phyloP scores from a whole-genome alignment of 2,888 invertebrate species.

The Ditylenchus weischeri region DNA sequence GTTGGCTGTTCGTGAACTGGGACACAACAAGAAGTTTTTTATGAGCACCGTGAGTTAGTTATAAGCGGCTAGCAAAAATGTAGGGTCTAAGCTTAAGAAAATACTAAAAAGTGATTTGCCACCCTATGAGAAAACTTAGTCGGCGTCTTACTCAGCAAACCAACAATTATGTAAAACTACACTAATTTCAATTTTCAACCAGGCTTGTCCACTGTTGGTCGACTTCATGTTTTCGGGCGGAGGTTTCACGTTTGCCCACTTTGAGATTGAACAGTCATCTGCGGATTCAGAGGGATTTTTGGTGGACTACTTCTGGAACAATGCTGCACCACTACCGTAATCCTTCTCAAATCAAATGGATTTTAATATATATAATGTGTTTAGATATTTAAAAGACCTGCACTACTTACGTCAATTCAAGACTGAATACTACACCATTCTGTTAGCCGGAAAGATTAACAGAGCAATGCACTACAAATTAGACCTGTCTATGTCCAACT shows the following conservation, averaged over 20 bases:
- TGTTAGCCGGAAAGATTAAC: constrained; percentile 24
- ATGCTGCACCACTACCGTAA: constrained; percentile 27
- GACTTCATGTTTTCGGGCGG: constrained; percentile 29
- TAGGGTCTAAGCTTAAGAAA: no score
- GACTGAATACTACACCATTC: constrained; percentile 30
- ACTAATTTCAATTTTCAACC: background rate
- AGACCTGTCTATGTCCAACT: constrained; percentile 29
- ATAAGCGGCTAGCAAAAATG: no score
- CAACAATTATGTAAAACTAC: no score
- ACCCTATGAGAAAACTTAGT: no score
- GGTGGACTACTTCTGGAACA: constrained; percentile 33
- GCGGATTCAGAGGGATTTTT: constrained; percentile 29
- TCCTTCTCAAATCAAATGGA: no score
- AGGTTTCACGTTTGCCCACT: constrained; percentile 23
- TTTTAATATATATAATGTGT: no score
- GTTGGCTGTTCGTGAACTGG: constrained; percentile 29
- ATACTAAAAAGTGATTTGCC: no score
- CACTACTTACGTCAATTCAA: constrained; percentile 28
- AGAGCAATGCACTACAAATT: constrained; percentile 28
- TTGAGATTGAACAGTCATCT: constrained; percentile 28
- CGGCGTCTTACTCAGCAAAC: no score
- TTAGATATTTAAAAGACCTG: constrained; percentile 25
- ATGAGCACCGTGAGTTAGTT: constrained; percentile 28
- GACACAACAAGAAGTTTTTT: constrained; percentile 33
- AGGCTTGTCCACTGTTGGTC: constrained; percentile 29